Base-by-base conservation (phyloP, 92 coral and sea anemone species). In the Isaurus tuberculatus region DNA sequence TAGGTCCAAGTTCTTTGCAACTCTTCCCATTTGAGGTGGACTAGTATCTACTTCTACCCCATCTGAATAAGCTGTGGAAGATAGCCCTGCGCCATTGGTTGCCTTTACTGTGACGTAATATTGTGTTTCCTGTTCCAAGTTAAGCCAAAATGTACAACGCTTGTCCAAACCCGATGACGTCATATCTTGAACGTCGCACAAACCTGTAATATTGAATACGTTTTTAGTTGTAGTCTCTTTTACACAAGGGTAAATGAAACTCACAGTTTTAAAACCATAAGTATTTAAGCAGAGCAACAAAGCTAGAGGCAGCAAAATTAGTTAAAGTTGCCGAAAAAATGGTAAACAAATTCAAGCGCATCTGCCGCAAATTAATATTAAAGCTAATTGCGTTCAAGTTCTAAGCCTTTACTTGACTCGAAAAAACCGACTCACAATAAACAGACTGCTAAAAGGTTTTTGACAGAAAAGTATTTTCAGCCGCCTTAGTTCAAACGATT, bases 101-200 rank as follows among this genome's bases (percentile, higher is more conserved):
- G 98, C 99, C 40, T 89, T 92, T 19, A 96, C 95, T 26, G 97
- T 94, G 71, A 92, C 89, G 86, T 75, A 96, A 80, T 94, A 92
- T 1, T 88, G 91, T 34, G 51, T 67, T 26, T 94, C 93, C 27
- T 94, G 91, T 33, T 90, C 85, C 22, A 96, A 87, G 14, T 49
- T 28, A 8, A 90, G 81, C 5, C 37, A 67, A 32, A 65, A 42
- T 16, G 70, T 78, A 22, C 70, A 85, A 22, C 86, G 73, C 11
- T 91, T 92, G 8, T 90, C 74, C 2, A 94, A 84, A 22, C 85
- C 92, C 23, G 88, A 88, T 10, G 90, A 82, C 14, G 92, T 84
- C 90, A 91, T 72, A 26, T 63, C 79, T 17, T 75, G 82, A 42
- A 92, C 88, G 37, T 92, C 89, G 67, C 99, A 96, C 33, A 65